Conservation (phyloP, 2,113 vertebrate genomes). For the Microtus montanus region DNA sequence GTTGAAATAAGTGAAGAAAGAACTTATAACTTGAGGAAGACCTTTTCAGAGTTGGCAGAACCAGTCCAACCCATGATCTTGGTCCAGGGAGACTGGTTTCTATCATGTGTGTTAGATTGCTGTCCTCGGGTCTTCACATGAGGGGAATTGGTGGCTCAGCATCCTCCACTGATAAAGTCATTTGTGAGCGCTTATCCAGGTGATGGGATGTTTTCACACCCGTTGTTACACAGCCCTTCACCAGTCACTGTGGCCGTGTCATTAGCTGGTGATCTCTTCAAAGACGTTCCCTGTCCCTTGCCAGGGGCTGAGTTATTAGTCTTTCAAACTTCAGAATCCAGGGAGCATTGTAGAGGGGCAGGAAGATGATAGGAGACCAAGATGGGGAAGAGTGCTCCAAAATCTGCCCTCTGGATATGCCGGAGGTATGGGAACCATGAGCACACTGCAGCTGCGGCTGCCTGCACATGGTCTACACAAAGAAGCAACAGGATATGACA, state of each 20-base stretch:
- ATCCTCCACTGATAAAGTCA: not conserved
- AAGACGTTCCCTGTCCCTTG: fast-evolving
- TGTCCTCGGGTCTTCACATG: not conserved
- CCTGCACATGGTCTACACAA: not conserved
- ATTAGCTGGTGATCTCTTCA: not conserved
- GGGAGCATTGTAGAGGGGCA: not conserved
- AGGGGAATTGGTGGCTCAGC: not conserved
- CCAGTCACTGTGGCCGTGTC: not conserved
- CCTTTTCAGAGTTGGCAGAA: not conserved
- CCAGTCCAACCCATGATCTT: not conserved
- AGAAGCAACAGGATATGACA: not conserved
- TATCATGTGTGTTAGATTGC: not conserved
- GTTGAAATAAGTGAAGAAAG: not conserved
- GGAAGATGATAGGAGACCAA: not conserved
- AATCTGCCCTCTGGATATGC: not conserved
- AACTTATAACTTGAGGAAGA: not conserved
- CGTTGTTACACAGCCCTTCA: not conserved
- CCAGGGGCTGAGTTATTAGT: not conserved
- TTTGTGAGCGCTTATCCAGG: not conserved
- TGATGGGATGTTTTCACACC: not conserved
- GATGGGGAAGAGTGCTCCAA: too few species aligned
- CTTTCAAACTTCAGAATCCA: not conserved
- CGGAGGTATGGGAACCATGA: too few species aligned
- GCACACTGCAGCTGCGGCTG: too few species aligned
- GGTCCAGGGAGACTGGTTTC: not conserved